Evolutionary conservation across 2,797 vertebrate species (phyloP), one percentile per base, ranked within the genome.

Genomic region (Pogonophryne albipinna): DNA sequence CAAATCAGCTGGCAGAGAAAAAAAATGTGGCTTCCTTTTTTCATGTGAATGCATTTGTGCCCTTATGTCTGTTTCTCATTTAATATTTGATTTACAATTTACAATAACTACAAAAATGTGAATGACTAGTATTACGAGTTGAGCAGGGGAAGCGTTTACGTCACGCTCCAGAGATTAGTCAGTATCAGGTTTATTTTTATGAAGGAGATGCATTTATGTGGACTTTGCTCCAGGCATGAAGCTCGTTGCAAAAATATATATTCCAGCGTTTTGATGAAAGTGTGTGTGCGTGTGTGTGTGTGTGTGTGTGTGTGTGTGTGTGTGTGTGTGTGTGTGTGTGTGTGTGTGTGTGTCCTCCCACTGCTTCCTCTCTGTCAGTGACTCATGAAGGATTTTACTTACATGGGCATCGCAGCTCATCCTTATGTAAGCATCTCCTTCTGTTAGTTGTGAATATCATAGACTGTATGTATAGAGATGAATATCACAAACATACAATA

Each of bases 261-360:
- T 72, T 60, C 52, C 27, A 52, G 53, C 20, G 34, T 64, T 82
- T 15, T 47, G 80, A 80, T 65, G 78, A 85, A 70, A 83, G 81
- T 68, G 76, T 74, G 67, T 78, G 77, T 72, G 67, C 77, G 73
- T 84, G 81, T 68, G 75, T 72, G 67, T 78, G 73, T 84, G 81
- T 68, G 75, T 74, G 67, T 78, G 57, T 75, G 27, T 75, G 85
- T 84, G 80, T 94, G n/a, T n/a, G n/a, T n/a, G n/a, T n/a, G 81
- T 68, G 76, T 74, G 67, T 78, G 77, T 72, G 67, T 78, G 73
- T 84, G 81, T 68, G 75, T 72, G 67, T 78, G 73, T 84, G 81
- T 68, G 75, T 74, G 67, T 78, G 57, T 75, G 27, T 75, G 85
- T 84, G 80, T 94, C 91, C 90, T 88, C 93, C 93, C 89, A 93